These are phyloP conservation scores for Thermophis baileyi DNA, from an alignment of 2,113 vertebrate genomes.

Conservation along the genomic window DNA sequence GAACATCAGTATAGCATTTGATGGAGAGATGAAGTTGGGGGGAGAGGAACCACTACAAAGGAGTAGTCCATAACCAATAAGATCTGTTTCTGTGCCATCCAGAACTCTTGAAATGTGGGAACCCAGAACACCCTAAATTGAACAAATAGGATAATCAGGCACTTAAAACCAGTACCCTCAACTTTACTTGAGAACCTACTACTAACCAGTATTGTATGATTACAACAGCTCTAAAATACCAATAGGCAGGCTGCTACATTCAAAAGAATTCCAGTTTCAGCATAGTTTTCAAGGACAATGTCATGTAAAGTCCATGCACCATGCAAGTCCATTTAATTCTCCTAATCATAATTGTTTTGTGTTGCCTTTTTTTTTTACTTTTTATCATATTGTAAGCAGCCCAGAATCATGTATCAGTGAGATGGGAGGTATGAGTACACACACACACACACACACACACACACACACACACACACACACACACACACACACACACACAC, in stretches of 20 bases:
- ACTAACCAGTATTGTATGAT: background rate
- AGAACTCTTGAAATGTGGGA: background rate
- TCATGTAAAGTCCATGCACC: background rate
- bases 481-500: background rate
- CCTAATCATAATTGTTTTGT: background rate
- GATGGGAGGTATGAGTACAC: background rate
- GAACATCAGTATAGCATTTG: background rate
- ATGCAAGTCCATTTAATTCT: background rate
- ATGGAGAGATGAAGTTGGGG: background rate
- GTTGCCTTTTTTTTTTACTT: background rate
- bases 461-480: background rate
- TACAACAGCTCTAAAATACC: background rate
- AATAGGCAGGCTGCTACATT: background rate
- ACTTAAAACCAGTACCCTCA: background rate
- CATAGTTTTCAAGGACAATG: background rate
- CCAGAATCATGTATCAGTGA: background rate
- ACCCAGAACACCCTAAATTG: background rate
- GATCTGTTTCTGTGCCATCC: background rate
- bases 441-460: background rate
- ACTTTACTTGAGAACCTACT: background rate
- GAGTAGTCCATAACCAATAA: background rate
- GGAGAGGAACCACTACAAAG: background rate
- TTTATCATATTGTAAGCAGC: background rate
- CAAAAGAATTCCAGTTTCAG: background rate
- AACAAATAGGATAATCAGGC: background rate